Evolutionary conservation across 2,113 vertebrate genomes (phyloP).

Genomic region (Vulpes lagopus): DNA sequence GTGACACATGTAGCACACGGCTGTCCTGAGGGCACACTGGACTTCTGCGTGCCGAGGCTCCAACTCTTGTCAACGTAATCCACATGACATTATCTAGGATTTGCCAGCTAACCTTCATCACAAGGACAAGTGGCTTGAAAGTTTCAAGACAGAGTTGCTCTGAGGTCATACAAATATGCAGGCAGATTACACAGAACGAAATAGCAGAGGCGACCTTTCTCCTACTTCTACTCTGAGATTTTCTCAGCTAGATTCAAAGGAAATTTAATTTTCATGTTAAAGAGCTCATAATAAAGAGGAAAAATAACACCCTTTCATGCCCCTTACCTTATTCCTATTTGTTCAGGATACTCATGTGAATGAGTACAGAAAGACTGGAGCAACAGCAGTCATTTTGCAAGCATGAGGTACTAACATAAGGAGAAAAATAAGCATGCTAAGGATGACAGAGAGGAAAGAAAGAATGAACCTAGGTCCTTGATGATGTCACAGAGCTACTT

Average conservation of each 20-base stretch:
- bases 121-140: background rate
- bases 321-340: background rate
- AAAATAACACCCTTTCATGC: background rate
- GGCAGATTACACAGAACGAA: background rate
- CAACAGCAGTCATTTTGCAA: background rate
- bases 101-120: background rate
- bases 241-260: background rate
- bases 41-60: background rate
- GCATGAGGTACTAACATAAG: background rate
- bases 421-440: background rate
- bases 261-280: background rate
- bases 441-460: background rate
- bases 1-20: accelerated
- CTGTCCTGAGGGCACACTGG: background rate
- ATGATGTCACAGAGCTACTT: background rate
- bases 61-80: background rate
- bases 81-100: background rate
- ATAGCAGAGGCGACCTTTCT: background rate
- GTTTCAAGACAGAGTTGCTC: background rate
- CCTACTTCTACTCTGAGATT: background rate
- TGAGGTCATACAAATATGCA: background rate
- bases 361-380: too few species aligned
- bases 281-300: background rate
- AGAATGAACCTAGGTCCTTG: accelerated
- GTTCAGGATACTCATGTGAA: background rate